Conservation (phyloP, 2,888 invertebrate genomes). For the Agrochola macilenta region DNA sequence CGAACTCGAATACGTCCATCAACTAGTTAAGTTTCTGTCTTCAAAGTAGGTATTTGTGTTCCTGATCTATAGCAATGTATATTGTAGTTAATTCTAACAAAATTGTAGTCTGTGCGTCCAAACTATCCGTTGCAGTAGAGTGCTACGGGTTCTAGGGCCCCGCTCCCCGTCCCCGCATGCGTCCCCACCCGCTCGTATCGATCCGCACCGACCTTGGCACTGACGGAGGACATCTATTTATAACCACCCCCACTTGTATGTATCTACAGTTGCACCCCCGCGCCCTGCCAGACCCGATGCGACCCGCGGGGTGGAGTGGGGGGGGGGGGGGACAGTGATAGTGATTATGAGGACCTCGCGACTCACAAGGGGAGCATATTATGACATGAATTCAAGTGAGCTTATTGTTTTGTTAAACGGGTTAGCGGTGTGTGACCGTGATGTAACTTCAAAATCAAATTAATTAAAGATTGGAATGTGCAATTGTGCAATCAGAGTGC, state of each 20-base stretch:
- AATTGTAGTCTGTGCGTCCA: background rate
- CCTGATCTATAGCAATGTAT: background rate
- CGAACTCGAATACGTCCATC: background rate
- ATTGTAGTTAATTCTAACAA: background rate
- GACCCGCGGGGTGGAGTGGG: fast-evolving
- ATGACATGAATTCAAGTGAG: constrained; percentile 18
- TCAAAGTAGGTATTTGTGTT: background rate
- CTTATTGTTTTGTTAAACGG: constrained; percentile 28
- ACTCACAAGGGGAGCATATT: constrained; percentile 25
- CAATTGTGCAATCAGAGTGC: too few species aligned
- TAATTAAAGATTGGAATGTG: background rate
- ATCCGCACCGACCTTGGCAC: constrained; percentile 83
- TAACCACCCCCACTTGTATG: constrained; percentile 61
- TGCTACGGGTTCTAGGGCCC: background rate
- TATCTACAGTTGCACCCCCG: constrained; percentile 31
- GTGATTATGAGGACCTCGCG: constrained; percentile 36
- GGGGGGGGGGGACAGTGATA: background rate
- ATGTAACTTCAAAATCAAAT: background rate
- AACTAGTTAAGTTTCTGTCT: background rate
- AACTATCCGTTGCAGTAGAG: background rate
- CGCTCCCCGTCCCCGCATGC: background rate
- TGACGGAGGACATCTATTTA: constrained; percentile 84
- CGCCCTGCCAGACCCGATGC: background rate
- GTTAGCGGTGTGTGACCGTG: constrained; percentile 6
- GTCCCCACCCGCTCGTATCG: constrained; percentile 62